Percentiles rank a stretch among this genome's conserved stretches.
Evolutionary conservation across 2,113 vertebrate species (phyloP).

Genomic region (Chionis minor): DNA sequence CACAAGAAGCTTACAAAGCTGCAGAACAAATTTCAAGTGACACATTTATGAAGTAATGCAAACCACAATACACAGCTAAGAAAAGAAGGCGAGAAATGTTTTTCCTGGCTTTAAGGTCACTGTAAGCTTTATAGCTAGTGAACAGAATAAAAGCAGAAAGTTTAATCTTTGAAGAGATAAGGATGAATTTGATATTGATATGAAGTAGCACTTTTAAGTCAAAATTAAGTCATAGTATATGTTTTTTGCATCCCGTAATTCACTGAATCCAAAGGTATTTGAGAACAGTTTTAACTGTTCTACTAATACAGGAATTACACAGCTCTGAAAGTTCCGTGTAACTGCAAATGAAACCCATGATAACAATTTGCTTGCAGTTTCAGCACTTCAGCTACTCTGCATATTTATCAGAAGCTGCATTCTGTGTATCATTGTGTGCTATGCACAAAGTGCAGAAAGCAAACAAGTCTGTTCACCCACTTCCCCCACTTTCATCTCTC

Average conservation of each 20-base stretch:
- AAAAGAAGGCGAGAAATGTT: not conserved
- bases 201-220: not conserved
- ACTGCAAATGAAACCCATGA: not conserved
- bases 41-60: not conserved
- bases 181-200: not conserved
- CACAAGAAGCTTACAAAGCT: not conserved
- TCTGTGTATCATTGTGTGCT: not conserved
- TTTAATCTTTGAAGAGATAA: not conserved
- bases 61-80: not conserved
- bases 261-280: not conserved
- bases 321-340: not conserved
- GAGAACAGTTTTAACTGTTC: not conserved
- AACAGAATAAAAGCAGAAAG: not conserved
- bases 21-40: not conserved
- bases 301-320: not conserved
- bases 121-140: not conserved
- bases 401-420: not conserved
- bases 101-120: not conserved
- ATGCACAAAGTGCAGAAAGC: not conserved
- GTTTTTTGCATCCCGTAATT: not conserved
- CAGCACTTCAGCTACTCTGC: not conserved
- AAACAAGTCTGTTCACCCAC: not conserved
- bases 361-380: not conserved
- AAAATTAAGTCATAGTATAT: not conserved
- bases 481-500: not conserved